Conservation (phyloP, 1,140 invertebrate species). For the Hyles euphorbiae region DNA sequence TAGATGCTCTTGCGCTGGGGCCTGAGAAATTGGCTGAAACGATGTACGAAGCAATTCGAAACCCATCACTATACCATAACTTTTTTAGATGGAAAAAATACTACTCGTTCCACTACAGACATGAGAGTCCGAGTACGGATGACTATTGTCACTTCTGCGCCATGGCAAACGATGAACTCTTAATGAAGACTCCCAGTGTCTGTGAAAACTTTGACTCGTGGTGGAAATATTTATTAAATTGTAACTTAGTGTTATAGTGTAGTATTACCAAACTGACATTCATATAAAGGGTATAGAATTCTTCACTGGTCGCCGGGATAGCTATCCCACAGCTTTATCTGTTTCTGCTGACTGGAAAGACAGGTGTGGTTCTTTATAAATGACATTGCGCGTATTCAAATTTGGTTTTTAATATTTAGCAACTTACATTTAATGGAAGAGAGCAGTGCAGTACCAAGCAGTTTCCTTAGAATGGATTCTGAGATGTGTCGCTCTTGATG, state of each 20-base stretch:
- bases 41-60: slow-evolving; percentile 31
- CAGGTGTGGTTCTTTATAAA: too few relatives aligned
- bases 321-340: too few relatives aligned
- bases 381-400: too few relatives aligned
- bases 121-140: slow-evolving; percentile 32
- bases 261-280: too few relatives aligned
- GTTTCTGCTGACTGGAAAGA: too few relatives aligned
- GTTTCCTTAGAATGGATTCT: too few relatives aligned
- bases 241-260: neutral
- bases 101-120: slow-evolving; percentile 32
- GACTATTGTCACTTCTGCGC: slow-evolving; percentile 42
- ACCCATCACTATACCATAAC: slow-evolving; percentile 23
- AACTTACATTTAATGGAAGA: too few relatives aligned
- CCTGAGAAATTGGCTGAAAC: slow-evolving; percentile 27
- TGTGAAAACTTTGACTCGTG: slow-evolving; percentile 25
- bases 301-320: too few relatives aligned
- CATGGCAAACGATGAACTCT: slow-evolving; percentile 25
- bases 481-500: too few relatives aligned
- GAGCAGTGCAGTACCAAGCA: too few relatives aligned
- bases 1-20: slow-evolving; percentile 35
- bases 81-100: slow-evolving; percentile 44
- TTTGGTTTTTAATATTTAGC: too few relatives aligned
- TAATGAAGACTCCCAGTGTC: slow-evolving; percentile 13
- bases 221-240: slow-evolving; percentile 23
- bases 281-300: too few relatives aligned